Percentiles rank a stretch among this genome's conserved stretches.
Evolutionary conservation across 2,888 invertebrate genomes (phyloP).

Genomic region (Caenorhabditis zanzibari): DNA sequence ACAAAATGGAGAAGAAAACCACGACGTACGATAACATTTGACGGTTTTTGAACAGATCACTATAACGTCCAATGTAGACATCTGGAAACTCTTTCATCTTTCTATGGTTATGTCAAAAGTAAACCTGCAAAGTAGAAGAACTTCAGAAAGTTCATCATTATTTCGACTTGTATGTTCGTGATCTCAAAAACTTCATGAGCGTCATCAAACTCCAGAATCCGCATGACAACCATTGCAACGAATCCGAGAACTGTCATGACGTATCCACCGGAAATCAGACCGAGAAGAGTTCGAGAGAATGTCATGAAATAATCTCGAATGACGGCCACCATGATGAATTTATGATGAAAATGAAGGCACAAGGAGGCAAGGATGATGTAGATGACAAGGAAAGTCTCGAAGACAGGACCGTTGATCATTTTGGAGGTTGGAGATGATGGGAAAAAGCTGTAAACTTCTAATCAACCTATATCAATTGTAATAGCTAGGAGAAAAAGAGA

Average conservation of each 20-base stretch:
- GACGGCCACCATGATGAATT: conserved; percentile 11
- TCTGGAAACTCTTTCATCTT: not conserved
- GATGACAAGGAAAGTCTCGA: not conserved
- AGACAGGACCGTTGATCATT: not conserved
- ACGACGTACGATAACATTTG: not conserved
- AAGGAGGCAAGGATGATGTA: not conserved
- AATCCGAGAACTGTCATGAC: not conserved
- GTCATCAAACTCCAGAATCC: not conserved
- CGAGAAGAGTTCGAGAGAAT: not conserved
- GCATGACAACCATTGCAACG: not conserved
- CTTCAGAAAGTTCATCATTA: conserved; percentile 6
- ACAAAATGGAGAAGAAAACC: not conserved
- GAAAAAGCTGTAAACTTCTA: not conserved
- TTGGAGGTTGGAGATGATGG: not conserved
- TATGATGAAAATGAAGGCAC: not conserved
- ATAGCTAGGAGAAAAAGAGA: no score
- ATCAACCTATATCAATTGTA: not conserved
- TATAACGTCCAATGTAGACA: not conserved
- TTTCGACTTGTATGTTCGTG: not conserved
- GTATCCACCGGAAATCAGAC: conserved; percentile 2
- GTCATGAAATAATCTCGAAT: conserved; percentile 7
- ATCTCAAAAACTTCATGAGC: not conserved
- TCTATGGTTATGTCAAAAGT: not conserved
- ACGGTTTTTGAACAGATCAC: not conserved
- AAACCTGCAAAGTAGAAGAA: conserved; percentile 8